phyloP scores from a whole-genome alignment of 2,888 invertebrate genomes.

The Sycophila texana region DNA sequence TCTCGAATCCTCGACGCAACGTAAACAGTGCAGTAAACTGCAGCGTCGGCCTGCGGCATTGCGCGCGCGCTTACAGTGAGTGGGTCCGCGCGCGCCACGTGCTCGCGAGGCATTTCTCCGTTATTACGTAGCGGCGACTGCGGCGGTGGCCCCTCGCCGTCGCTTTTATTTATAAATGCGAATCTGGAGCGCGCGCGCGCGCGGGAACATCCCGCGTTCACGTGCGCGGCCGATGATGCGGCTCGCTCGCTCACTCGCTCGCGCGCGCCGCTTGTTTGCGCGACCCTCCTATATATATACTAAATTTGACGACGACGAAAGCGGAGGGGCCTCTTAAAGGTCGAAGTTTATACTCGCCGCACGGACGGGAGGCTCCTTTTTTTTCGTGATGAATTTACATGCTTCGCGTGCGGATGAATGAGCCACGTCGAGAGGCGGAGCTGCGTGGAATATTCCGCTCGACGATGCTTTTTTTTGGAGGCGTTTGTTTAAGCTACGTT shows the following conservation, averaged over 20 bases:
- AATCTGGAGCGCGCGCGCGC: slow-evolving; percentile 55
- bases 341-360: background rate
- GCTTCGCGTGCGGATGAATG: too few relatives aligned
- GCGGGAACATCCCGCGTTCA: slow-evolving; percentile 61
- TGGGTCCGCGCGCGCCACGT: background rate
- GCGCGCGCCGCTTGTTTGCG: background rate
- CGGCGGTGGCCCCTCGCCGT: background rate
- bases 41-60: background rate
- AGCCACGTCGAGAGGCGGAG: background rate
- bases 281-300: background rate
- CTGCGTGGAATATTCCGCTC: background rate
- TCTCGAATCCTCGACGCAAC: too few relatives aligned
- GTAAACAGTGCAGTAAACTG: background rate
- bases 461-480: background rate
- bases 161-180: slow-evolving; percentile 54
- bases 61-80: too few relatives aligned
- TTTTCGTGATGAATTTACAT: background rate
- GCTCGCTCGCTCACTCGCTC: background rate
- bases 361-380: background rate
- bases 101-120: slow-evolving; percentile 6
- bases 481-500: background rate
- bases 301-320: too few relatives aligned
- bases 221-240: slow-evolving; percentile 56
- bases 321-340: too few relatives aligned
- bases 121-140: background rate